These are phyloP conservation scores for Hermaeophaga mercurialis DNA, from an alignment of 2,888 invertebrate species.

Conservation along the genomic window DNA sequence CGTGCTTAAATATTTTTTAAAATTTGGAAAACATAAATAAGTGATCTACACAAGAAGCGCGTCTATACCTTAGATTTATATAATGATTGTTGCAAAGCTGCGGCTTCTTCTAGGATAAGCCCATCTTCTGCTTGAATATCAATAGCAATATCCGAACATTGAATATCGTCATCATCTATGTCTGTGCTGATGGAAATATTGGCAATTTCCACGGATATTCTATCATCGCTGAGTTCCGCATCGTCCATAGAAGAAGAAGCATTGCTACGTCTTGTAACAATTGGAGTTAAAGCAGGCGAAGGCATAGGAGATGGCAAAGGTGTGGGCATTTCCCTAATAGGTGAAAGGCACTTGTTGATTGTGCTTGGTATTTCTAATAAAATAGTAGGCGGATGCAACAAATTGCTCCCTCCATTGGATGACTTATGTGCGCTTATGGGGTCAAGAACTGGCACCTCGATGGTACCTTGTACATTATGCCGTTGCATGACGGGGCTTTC, in stretches of 20 bases:
- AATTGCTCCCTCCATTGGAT: conserved; percentile 62
- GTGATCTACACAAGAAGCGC: too few relatives aligned
- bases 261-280: conserved; percentile 58
- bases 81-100: conserved; percentile 52
- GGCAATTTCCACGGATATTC: conserved; percentile 58
- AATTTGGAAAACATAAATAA: too few relatives aligned
- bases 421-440: conserved; percentile 70
- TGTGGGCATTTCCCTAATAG: conserved; percentile 78
- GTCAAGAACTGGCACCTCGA: conserved; percentile 69
- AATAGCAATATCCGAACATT: conserved; percentile 53
- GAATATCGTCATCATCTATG: conserved; percentile 53
- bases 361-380: conserved; percentile 76
- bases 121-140: conserved; percentile 57
- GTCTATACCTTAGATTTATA: conserved; percentile 44
- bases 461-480: conserved; percentile 44
- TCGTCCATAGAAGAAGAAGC: conserved; percentile 60
- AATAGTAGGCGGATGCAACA: conserved; percentile 75
- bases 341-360: conserved; percentile 79
- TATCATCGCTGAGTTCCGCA: conserved; percentile 59
- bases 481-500: conserved; percentile 66
- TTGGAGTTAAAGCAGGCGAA: conserved; percentile 72
- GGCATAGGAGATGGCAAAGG: conserved; percentile 76
- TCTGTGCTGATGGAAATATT: conserved; percentile 54
- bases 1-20: too few relatives aligned
- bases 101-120: conserved; percentile 56